A percentile compares a stretch with the other conserved stretches of the same genome.
Evolutionary conservation across 2,888 invertebrate genomes (phyloP).

Genomic region (Thereva nobilitata): DNA sequence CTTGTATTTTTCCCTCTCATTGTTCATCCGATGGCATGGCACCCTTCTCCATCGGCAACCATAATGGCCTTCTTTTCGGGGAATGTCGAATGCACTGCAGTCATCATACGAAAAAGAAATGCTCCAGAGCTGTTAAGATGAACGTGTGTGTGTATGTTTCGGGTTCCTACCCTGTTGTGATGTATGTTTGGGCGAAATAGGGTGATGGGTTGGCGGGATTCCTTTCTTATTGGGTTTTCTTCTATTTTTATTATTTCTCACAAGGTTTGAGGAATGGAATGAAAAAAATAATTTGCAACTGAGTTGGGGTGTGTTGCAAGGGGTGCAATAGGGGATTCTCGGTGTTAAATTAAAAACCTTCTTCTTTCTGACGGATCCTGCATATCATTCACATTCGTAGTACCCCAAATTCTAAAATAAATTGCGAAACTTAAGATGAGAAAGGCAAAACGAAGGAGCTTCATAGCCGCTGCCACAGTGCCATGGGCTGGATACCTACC

Average conservation of each 20-base stretch:
- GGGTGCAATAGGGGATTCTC: no score
- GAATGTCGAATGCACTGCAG: conserved; percentile 21
- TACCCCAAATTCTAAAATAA: conserved; percentile 34
- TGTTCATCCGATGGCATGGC: conserved; percentile 9
- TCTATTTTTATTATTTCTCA: no score
- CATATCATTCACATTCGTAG: conserved; percentile 11
- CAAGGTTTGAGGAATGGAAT: no score
- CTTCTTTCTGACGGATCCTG: conserved; percentile 2
- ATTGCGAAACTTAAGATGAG: conserved; percentile 38
- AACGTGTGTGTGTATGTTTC: conserved; percentile 22
- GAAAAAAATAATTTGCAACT: no score
- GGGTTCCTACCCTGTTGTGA: conserved; percentile 13
- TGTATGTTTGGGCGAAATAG: conserved; percentile 18
- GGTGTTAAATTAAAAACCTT: conserved; percentile 9
- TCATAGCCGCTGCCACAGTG: conserved; percentile 1
- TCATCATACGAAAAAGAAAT: conserved; percentile 15
- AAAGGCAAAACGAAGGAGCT: conserved; percentile 19
- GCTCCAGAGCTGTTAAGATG: conserved; percentile 12
- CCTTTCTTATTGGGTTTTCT: no score
- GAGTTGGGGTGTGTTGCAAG: no score
- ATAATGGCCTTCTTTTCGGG: conserved; percentile 30
- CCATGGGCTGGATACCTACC: not conserved
- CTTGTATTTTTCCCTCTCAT: conserved; percentile 11
- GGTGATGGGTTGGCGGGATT: not conserved
- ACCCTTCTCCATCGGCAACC: conserved; percentile 33